Conservation (phyloP, 2,888 invertebrate genomes). For the Eurois occulta region DNA sequence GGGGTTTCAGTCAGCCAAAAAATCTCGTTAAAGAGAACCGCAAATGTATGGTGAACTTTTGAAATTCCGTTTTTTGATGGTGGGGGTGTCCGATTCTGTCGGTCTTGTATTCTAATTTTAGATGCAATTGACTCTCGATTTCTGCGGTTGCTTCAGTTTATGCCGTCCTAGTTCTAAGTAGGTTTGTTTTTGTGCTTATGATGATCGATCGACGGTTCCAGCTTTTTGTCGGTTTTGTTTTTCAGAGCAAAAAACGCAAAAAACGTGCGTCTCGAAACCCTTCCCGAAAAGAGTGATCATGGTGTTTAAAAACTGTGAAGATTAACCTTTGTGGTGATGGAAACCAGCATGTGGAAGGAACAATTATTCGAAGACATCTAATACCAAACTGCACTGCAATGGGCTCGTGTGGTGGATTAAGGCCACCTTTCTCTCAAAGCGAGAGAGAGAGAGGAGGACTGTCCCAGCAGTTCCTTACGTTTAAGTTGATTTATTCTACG, state of each 20-base stretch:
- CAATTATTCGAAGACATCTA: not conserved
- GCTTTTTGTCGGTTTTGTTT: not conserved
- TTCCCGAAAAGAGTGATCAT: not conserved
- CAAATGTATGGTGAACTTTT: conserved; percentile 50
- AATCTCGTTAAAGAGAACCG: conserved; percentile 7
- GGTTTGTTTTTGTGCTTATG: conserved; percentile 47
- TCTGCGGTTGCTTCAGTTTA: conserved; percentile 63
- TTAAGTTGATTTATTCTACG: not conserved
- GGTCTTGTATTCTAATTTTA: conserved; percentile 67
- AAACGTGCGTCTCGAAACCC: not conserved
- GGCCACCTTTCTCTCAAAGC: not conserved
- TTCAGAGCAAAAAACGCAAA: not conserved
- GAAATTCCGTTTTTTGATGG: conserved; percentile 40
- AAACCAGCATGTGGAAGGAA: not conserved
- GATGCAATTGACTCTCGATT: conserved; percentile 67
- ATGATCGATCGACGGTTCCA: conserved; percentile 12
- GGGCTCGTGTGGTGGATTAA: not conserved
- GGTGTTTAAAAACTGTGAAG: not conserved
- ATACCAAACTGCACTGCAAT: not conserved
- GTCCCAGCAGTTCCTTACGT: too few relatives aligned
- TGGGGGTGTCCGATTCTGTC: conserved; percentile 32
- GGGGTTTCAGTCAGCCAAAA: conserved; percentile 5
- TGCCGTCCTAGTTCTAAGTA: conserved; percentile 47
- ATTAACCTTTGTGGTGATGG: not conserved
- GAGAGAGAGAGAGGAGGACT: too few relatives aligned